Conservation (phyloP, 2,888 invertebrate species). For the Rosalia funebris region DNA sequence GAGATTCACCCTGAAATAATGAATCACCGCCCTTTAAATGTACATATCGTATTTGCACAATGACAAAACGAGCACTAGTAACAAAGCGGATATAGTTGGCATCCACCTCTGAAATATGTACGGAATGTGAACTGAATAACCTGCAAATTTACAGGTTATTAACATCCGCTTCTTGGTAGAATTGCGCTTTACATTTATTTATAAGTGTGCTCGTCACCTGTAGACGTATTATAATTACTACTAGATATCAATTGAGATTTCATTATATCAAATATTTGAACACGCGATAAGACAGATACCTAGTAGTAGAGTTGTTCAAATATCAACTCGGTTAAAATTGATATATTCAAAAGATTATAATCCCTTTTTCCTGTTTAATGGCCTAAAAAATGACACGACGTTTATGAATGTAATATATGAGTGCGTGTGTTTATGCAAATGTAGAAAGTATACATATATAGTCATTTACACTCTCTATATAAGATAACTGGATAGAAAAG, state of each 20-base stretch:
- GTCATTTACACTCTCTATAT: neutral
- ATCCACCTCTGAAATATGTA: neutral
- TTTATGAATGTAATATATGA: neutral
- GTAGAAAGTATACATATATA: neutral
- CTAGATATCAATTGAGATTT: neutral
- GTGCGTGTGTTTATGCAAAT: neutral
- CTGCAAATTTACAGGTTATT: neutral
- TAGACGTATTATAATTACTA: neutral
- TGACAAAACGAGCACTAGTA: neutral
- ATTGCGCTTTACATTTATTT: neutral
- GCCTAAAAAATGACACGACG: neutral
- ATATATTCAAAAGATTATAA: neutral
- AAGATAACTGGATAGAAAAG: neutral
- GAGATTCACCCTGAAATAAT: too few relatives aligned
- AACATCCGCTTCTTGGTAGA: neutral
- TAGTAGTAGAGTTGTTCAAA: neutral
- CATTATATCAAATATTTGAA: slow-evolving; percentile 1
- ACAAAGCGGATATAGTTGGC: neutral
- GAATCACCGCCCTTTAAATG: too few relatives aligned
- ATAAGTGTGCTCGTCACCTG: neutral
- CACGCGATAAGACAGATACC: neutral
- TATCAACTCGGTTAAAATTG: neutral
- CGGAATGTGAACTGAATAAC: neutral
- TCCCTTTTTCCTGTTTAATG: neutral
- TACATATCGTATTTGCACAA: too few relatives aligned